Conservation (phyloP, 2,888 invertebrate species). For the Xanthostigma xanthostigma region DNA sequence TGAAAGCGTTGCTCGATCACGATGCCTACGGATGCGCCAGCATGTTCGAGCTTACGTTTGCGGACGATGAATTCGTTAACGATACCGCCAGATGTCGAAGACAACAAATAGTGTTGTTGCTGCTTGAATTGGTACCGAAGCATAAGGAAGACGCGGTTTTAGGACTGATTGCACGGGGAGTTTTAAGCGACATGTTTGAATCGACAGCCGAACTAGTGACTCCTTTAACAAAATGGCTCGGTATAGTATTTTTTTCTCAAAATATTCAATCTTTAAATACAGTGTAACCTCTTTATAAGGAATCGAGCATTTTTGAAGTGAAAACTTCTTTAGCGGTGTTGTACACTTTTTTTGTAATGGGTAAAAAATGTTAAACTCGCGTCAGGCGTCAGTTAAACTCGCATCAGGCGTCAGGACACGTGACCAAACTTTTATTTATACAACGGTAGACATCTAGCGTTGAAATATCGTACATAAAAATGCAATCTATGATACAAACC, state of each 20-base stretch:
- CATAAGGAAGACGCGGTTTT: conserved; percentile 20
- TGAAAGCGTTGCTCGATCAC: conserved; percentile 60
- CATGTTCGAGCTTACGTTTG: conserved; percentile 71
- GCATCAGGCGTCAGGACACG: too few species aligned
- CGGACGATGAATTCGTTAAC: conserved; percentile 61
- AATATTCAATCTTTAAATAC: too few species aligned
- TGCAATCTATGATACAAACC: too few species aligned
- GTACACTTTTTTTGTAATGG: too few species aligned
- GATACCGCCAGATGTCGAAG: conserved; percentile 55
- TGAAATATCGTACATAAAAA: too few species aligned
- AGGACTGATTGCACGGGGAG: conserved; percentile 1
- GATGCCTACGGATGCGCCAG: conserved; percentile 77
- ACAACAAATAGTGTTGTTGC: conserved; percentile 63
- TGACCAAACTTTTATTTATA: too few species aligned
- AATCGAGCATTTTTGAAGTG: too few species aligned
- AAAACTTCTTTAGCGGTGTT: too few species aligned
- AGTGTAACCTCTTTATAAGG: too few species aligned
- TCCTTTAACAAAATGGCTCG: conserved; percentile 1
- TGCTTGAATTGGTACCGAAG: conserved; percentile 55
- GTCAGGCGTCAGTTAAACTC: too few species aligned
- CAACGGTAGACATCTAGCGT: too few species aligned
- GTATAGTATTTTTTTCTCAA: not conserved
- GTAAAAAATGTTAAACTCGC: too few species aligned
- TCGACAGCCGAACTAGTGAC: not conserved
- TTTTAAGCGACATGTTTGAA: not conserved